Base-by-base conservation (phyloP, 2,888 invertebrate genomes). In the Napeogenes inachia region DNA sequence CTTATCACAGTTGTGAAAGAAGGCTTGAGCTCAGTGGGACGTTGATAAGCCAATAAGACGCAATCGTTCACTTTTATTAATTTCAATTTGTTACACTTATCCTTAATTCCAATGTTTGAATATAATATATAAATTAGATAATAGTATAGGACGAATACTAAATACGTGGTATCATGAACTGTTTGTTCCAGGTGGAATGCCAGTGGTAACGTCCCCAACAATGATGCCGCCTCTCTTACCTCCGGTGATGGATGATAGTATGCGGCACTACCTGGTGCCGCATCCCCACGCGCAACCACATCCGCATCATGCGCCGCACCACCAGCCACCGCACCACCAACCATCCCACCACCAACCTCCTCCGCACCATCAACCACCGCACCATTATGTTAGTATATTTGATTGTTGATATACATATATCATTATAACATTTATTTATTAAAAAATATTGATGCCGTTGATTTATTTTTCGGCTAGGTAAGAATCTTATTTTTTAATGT, bases 161-260 rank as follows among this genome's bases (percentile, higher is more conserved):
- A 35, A 5, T 5, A 35, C 6, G 3, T 35, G 35, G 8, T 10
- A 50, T 50, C 30, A 50, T 30, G 50, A 50, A 50, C 10, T 30
- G 10, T 50, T 50, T 2, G 50, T 50, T 82, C 12, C 82, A 89
- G 91, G 87, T 66, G 89, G 87, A 67, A 95, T 98, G 93, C 97
- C 97, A 61, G 96, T 98, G 80, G 96, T 97, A 89, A 96, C 98
- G 74, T 97, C 97, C 67, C 96, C 87, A 60, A 79, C 87, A 35
- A 89, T 89, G 89, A 86, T 89, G 85, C 89, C 96, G 61, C 97
- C 96, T 70, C 96, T 97, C 91, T 94, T 98, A 81, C 96, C 98
- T 73, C 98, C 96, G 82, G 97, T 98, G 78, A 94, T 98, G 74
- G 98, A 98, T 88, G 98, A 98, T 87, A 95, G 95, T 74, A 92